A percentile compares a stretch with the other conserved stretches of the same genome.
phyloP scores from a whole-genome alignment of 64 coral and sea anemone genomes.

The Montipora efflorescens region DNA sequence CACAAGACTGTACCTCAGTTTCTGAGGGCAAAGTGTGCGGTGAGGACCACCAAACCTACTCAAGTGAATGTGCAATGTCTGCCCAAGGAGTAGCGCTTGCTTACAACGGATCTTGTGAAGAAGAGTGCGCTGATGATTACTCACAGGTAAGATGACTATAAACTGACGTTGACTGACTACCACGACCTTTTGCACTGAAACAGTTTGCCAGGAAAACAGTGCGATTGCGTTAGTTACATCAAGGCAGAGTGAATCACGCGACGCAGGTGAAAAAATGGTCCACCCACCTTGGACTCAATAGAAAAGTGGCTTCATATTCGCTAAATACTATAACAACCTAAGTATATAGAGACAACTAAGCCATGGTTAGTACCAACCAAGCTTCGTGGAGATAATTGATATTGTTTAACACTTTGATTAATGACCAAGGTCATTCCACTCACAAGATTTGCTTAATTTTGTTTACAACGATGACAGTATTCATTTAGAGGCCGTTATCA shows the following conservation, averaged over 20 bases:
- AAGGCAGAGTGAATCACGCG: background rate
- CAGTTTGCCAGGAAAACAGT: background rate
- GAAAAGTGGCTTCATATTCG: too few species aligned
- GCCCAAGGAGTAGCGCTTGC: conserved; percentile 51
- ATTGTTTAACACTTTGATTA: too few species aligned
- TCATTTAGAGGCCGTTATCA: background rate
- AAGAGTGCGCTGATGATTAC: conserved; percentile 31
- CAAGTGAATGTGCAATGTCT: conserved; percentile 63
- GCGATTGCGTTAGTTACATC: background rate
- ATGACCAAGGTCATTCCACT: too few species aligned
- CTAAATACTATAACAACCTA: too few species aligned
- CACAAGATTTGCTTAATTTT: too few species aligned
- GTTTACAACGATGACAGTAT: background rate
- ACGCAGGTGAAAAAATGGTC: background rate
- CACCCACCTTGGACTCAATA: too few species aligned
- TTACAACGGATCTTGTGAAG: conserved; percentile 80
- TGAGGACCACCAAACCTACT: conserved; percentile 68
- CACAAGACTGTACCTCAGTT: conserved; percentile 31
- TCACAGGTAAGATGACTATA: background rate
- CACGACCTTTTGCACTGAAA: background rate
- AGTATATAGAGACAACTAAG: too few species aligned
- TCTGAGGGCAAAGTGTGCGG: conserved; percentile 60
- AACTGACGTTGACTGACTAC: background rate
- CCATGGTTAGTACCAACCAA: too few species aligned
- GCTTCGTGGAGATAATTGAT: too few species aligned